These are phyloP conservation scores for Enteromius anoplus DNA, from an alignment of 2,797 vertebrate species.

Conservation along the genomic window DNA sequence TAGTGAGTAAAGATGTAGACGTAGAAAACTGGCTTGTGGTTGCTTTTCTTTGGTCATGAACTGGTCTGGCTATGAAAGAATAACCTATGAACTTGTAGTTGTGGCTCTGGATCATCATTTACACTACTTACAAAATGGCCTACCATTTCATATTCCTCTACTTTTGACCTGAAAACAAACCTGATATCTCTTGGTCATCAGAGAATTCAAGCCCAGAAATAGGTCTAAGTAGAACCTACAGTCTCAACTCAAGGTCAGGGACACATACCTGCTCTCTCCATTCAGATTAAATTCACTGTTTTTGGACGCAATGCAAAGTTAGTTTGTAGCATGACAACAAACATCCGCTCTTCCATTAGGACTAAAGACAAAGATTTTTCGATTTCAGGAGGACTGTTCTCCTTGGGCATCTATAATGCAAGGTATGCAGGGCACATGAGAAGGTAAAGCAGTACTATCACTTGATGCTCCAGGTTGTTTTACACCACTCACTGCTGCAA, in stretches of 20 bases:
- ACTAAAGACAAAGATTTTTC: constrained; percentile 34
- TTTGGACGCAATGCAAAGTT: background rate
- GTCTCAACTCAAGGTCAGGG: constrained; percentile 56
- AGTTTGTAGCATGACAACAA: background rate
- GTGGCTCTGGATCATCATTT: background rate
- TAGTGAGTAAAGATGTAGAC: background rate
- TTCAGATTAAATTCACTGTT: background rate
- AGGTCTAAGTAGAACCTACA: constrained; percentile 53
- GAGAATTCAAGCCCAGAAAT: constrained; percentile 63
- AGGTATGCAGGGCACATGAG: constrained; percentile 54
- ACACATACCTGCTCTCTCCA: constrained; percentile 41
- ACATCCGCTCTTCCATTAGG: constrained; percentile 17
- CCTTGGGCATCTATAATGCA: constrained; percentile 57
- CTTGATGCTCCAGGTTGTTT: constrained; percentile 60
- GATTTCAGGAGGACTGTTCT: constrained; percentile 39
- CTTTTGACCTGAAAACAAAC: constrained; percentile 39
- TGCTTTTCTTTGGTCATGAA: background rate
- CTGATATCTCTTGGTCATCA: constrained; percentile 57
- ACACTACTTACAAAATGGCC: background rate
- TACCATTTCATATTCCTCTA: background rate
- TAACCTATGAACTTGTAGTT: background rate
- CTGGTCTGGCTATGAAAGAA: background rate
- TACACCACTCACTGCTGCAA: constrained; percentile 47
- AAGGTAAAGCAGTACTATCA: constrained; percentile 53
- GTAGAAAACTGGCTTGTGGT: background rate